phyloP scores from a whole-genome alignment of 2,797 vertebrate genomes.

The Vireo griseus region DNA sequence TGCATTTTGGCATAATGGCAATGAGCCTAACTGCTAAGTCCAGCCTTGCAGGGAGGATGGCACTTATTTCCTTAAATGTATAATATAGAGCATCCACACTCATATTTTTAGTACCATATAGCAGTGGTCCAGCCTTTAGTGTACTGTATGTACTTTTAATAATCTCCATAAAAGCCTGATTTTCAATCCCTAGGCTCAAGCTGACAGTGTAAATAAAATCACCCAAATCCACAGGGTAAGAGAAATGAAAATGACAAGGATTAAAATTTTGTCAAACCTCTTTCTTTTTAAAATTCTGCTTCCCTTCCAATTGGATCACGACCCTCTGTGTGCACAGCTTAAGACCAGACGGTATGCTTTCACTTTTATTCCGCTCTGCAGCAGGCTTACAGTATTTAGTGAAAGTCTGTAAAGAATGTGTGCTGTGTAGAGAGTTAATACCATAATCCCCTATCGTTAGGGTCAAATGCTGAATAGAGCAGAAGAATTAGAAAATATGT shows the following conservation, averaged over 20 bases:
- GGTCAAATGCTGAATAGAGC: constrained; percentile 84
- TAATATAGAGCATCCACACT: constrained; percentile 56
- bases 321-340: constrained; percentile 84
- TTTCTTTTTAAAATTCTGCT: constrained; percentile 86
- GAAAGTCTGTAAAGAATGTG: constrained; percentile 86
- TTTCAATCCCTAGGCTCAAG: constrained; percentile 96
- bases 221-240: constrained; percentile 96
- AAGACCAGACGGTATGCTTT: constrained; percentile 85
- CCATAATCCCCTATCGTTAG: constrained; percentile 85
- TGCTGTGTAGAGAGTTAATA: constrained; percentile 84
- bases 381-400: constrained; percentile 88
- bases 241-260: constrained; percentile 99
- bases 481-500: constrained; percentile 82
- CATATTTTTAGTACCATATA: constrained; percentile 75
- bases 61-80: constrained; percentile 48
- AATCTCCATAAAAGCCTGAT: constrained; percentile 98
- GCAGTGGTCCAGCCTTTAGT: constrained; percentile 73
- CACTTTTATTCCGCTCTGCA: constrained; percentile 83
- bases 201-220: constrained; percentile 99
- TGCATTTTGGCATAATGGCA: neutral
- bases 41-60: constrained; percentile 63
- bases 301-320: constrained; percentile 85
- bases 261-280: constrained; percentile 90
- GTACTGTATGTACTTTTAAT: constrained; percentile 88
- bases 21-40: constrained; percentile 53